Conservation (phyloP, 2,888 invertebrate species). For the Andrena bicolor region DNA sequence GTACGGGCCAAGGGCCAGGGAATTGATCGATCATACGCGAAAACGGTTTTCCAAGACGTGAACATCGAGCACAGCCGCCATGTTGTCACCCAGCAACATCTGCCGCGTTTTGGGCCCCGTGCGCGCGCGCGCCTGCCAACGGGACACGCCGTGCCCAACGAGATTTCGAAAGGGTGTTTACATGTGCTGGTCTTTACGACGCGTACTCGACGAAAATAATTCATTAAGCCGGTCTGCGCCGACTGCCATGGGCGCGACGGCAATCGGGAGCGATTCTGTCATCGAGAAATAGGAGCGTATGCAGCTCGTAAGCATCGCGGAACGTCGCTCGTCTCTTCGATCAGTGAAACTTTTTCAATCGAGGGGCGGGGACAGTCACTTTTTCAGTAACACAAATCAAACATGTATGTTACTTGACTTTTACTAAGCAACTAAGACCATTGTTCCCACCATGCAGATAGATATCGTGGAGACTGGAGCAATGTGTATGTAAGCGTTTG, state of each 20-base stretch:
- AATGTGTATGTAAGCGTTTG: constrained; percentile 45
- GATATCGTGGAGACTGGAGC: neutral
- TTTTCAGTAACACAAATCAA: neutral
- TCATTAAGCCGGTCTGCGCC: constrained; percentile 64
- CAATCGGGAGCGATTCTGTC: constrained; percentile 57
- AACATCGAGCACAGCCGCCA: constrained; percentile 67
- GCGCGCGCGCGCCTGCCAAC: constrained; percentile 33
- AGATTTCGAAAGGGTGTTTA: constrained; percentile 76
- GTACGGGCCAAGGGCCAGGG: constrained; percentile 25
- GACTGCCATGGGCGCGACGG: constrained; percentile 70
- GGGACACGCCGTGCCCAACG: constrained; percentile 49
- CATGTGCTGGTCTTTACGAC: constrained; percentile 62
- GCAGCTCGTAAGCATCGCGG: neutral
- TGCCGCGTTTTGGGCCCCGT: constrained; percentile 63
- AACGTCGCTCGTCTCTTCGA: neutral
- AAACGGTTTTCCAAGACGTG: constrained; percentile 69
- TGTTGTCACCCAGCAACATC: constrained; percentile 79
- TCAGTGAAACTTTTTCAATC: constrained; percentile 22
- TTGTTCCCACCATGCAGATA: neutral
- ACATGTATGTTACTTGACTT: neutral
- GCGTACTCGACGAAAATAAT: constrained; percentile 72
- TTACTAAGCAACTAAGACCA: neutral
- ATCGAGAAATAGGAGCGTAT: constrained; percentile 22
- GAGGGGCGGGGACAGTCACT: constrained; percentile 34
- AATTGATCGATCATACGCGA: constrained; percentile 74